Percentiles rank a stretch among this genome's conserved stretches.
Evolutionary conservation across 2,888 invertebrate genomes (phyloP).

Genomic region (Eudemis profundana): DNA sequence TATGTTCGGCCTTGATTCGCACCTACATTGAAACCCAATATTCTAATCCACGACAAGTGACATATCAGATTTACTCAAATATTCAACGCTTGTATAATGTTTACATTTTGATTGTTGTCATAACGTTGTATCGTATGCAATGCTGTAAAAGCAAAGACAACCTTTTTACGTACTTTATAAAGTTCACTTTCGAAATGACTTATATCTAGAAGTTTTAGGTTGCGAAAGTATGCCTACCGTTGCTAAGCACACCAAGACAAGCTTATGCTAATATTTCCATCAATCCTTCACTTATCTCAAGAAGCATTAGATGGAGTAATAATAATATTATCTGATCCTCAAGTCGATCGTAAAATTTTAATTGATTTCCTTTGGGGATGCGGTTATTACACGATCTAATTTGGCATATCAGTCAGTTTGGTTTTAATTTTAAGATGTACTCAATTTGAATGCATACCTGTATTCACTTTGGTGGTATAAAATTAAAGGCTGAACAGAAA

Average conservation of each 20-base stretch:
- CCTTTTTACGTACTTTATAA: background rate
- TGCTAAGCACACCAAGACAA: background rate
- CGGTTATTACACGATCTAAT: background rate
- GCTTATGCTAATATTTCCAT: background rate
- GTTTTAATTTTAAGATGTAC: background rate
- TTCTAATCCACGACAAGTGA: background rate
- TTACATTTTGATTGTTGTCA: background rate
- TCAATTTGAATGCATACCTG: background rate
- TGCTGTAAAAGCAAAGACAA: background rate
- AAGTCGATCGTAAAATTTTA: slow-evolving; percentile 14
- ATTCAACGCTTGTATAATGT: background rate
- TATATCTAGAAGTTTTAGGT: background rate
- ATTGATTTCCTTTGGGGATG: slow-evolving; percentile 39
- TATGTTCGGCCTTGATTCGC: background rate
- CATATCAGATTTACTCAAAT: background rate
- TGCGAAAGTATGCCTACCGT: too few relatives aligned
- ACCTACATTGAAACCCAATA: background rate
- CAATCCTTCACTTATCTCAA: slow-evolving; percentile 1
- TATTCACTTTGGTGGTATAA: too few relatives aligned
- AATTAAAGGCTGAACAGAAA: too few relatives aligned
- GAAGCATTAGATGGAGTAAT: slow-evolving; percentile 6
- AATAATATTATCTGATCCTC: slow-evolving; percentile 10
- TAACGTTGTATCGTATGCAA: background rate
- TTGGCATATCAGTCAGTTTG: background rate
- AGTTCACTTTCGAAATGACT: background rate